Conservation (phyloP, 2,113 vertebrate genomes). For the Paramisgurnus dabryanus region DNA sequence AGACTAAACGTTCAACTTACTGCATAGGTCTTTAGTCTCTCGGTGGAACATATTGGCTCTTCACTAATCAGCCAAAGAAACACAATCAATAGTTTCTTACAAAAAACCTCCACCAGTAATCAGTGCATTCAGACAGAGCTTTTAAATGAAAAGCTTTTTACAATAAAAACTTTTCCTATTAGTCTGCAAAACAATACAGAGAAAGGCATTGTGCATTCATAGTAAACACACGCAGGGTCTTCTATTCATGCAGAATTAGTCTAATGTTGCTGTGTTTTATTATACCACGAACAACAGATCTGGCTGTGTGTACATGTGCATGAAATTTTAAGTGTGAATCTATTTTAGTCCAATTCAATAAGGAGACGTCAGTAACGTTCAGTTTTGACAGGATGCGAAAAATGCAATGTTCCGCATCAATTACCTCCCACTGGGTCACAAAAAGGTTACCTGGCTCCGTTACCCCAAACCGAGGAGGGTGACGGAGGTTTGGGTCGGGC, state of each 20-base stretch:
- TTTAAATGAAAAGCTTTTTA: neutral
- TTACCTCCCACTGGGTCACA: slow-evolving; percentile 54
- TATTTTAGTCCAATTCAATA: slow-evolving; percentile 61
- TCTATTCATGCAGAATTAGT: slow-evolving; percentile 53
- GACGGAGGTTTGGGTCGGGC: neutral
- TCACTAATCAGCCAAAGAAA: slow-evolving; percentile 34
- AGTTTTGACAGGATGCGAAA: slow-evolving; percentile 57
- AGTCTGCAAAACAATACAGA: slow-evolving; percentile 50
- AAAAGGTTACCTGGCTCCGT: slow-evolving; percentile 16
- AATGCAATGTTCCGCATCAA: slow-evolving; percentile 61
- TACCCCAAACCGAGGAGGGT: slow-evolving; percentile 3
- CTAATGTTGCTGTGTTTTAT: slow-evolving; percentile 54
- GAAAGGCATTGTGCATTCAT: slow-evolving; percentile 47
- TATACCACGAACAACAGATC: slow-evolving; percentile 26
- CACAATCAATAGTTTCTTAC: slow-evolving; percentile 30
- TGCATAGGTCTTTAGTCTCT: slow-evolving; percentile 21
- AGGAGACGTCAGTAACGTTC: slow-evolving; percentile 60
- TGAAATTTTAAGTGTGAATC: slow-evolving; percentile 19
- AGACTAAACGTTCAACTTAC: neutral
- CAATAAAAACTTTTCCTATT: slow-evolving; percentile 39
- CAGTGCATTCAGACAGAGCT: slow-evolving; percentile 18
- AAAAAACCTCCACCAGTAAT: slow-evolving; percentile 15
- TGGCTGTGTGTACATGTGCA: neutral
- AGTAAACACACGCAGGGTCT: slow-evolving; percentile 4
- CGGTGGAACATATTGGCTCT: slow-evolving; percentile 32